Conservation (phyloP, 23 tunicate species). For the Halocynthia aurantium region DNA sequence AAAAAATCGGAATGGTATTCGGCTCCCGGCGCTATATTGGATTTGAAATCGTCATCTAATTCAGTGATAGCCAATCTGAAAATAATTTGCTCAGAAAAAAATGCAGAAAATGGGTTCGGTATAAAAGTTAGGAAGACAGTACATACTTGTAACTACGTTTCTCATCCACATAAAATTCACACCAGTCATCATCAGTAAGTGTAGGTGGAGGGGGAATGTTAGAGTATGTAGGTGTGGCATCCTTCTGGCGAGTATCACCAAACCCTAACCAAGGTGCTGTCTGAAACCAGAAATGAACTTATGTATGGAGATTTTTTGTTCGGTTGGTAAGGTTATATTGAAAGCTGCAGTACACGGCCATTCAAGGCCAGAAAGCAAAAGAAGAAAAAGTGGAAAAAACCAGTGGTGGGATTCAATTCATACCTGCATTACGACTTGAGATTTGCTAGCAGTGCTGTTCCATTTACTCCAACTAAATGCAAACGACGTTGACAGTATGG, state of each 20-base stretch:
- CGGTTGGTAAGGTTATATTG: neutral
- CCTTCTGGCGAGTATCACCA: slow-evolving; percentile 16
- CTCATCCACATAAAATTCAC: slow-evolving; percentile 8
- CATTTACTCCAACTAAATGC: slow-evolving; percentile 93
- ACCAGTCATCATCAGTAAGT: slow-evolving; percentile 18
- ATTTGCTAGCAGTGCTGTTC: slow-evolving; percentile 36
- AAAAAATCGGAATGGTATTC: slow-evolving; percentile 61
- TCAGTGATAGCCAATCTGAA: slow-evolving; percentile 59
- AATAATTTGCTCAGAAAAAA: neutral
- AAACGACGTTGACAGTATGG: slow-evolving; percentile 52
- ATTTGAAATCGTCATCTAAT: slow-evolving; percentile 52
- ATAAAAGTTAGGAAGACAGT: neutral
- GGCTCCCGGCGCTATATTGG: slow-evolving; percentile 27
- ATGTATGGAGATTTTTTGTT: neutral
- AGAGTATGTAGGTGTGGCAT: neutral
- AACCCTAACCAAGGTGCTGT: slow-evolving; percentile 25
- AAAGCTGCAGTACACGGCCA: neutral
- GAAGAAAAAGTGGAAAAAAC: no score
- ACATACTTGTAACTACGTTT: slow-evolving; percentile 14
- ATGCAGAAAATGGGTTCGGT: neutral
- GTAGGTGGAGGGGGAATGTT: slow-evolving; percentile 11
- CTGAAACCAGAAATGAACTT: neutral
- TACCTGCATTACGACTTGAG: slow-evolving; percentile 68
- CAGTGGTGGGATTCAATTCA: no score
- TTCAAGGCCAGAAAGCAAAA: no score